Percentiles rank a stretch among this genome's conserved stretches.
These are phyloP conservation scores for Malurus splendens DNA, from an alignment of 2,797 vertebrate genomes.

Conservation along the genomic window DNA sequence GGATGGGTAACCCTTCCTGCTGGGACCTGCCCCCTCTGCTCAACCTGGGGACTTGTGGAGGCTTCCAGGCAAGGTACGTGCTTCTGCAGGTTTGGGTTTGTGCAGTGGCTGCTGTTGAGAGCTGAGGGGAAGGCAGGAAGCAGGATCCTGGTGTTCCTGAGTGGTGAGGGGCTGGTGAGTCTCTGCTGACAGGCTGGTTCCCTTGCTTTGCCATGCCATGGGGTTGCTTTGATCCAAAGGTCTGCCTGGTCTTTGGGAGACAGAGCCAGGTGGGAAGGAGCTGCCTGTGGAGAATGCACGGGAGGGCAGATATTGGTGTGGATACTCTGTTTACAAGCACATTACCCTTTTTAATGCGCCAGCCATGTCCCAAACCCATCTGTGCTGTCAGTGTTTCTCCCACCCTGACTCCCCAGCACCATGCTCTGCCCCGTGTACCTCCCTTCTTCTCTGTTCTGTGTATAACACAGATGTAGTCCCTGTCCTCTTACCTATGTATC, in stretches of 20 bases:
- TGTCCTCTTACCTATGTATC: rapidly evolving
- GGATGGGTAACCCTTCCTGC: neutral
- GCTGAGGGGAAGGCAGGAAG: neutral
- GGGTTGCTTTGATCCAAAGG: neutral
- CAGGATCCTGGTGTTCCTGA: neutral
- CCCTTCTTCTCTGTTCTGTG: neutral
- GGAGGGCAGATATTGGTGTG: neutral
- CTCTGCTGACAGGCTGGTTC: neutral
- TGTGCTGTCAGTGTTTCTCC: neutral
- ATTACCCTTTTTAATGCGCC: neutral
- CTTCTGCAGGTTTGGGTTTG: neutral
- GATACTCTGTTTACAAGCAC: neutral
- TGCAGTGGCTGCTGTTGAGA: neutral
- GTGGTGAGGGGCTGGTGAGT: neutral
- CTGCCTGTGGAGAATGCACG: rapidly evolving
- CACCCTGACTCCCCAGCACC: rapidly evolving
- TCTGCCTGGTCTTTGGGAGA: neutral
- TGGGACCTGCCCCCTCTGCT: neutral
- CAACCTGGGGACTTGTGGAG: rapidly evolving
- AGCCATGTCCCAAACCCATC: rapidly evolving
- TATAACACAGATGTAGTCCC: rapidly evolving
- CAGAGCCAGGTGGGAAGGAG: neutral
- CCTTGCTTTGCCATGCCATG: neutral
- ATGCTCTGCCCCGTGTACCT: neutral
- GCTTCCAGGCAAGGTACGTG: neutral